Evolutionary conservation across 1,140 invertebrate genomes (phyloP).

Genomic region (Gonioctena quinquepunctata): DNA sequence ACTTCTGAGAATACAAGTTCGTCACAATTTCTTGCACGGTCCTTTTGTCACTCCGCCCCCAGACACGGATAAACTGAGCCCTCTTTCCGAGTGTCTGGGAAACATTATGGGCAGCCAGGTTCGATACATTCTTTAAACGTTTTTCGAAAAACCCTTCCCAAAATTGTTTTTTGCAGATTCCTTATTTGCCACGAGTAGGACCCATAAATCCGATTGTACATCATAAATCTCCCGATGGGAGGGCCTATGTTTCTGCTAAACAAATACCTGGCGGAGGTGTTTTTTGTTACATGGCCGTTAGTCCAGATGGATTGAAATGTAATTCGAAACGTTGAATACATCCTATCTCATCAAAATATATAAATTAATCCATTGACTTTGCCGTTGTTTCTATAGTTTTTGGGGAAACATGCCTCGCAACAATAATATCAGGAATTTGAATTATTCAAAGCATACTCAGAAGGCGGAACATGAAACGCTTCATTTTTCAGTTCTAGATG

Average conservation of each 20-base stretch:
- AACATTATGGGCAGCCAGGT: constrained; percentile 50
- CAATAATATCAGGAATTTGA: too few relatives aligned
- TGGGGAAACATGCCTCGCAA: too few relatives aligned
- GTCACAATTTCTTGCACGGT: constrained; percentile 55
- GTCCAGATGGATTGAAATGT: constrained; percentile 53
- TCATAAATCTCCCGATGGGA: constrained; percentile 58
- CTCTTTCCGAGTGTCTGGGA: constrained; percentile 55
- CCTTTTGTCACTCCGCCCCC: constrained; percentile 56
- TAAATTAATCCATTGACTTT: too few relatives aligned
- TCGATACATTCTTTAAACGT: too few relatives aligned
- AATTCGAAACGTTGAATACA: not conserved
- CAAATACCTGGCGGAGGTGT: constrained; percentile 57
- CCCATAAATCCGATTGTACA: constrained; percentile 56
- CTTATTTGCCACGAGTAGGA: constrained; percentile 55
- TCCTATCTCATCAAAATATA: too few relatives aligned
- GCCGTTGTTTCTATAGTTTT: too few relatives aligned
- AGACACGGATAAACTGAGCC: constrained; percentile 37
- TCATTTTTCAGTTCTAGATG: too few relatives aligned
- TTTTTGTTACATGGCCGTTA: constrained; percentile 61
- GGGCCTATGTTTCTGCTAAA: constrained; percentile 58
- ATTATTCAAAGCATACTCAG: too few relatives aligned
- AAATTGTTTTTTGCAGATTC: constrained; percentile 45
- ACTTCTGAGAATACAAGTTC: constrained; percentile 57
- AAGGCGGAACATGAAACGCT: too few relatives aligned
- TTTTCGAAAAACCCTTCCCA: too few relatives aligned